phyloP scores from a whole-genome alignment of 2,888 invertebrate genomes.

The Neoaliturus tenellus region DNA sequence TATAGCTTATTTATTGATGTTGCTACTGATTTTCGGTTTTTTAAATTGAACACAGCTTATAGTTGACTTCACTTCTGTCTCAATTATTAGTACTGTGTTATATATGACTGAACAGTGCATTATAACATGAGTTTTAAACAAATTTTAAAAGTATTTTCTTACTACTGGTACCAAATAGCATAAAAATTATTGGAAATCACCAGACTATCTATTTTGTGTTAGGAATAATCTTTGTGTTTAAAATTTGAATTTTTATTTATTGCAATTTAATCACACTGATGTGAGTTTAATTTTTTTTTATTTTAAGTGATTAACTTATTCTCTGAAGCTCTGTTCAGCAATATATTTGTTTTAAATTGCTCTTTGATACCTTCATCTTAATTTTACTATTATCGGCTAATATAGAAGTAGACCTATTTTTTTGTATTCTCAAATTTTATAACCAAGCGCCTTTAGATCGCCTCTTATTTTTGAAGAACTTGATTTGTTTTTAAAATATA shows the following conservation, averaged over 20 bases:
- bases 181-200: neutral
- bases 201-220: neutral
- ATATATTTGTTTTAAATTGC: too few relatives aligned
- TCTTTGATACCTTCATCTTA: too few relatives aligned
- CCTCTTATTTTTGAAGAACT: too few relatives aligned
- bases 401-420: too few relatives aligned
- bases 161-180: neutral
- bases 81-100: neutral
- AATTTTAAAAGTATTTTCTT: too few relatives aligned
- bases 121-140: too few relatives aligned
- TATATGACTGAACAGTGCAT: neutral
- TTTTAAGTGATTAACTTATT: too few relatives aligned
- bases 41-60: constrained; percentile 17
- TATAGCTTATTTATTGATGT: constrained; percentile 52
- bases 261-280: neutral
- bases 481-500: too few relatives aligned
- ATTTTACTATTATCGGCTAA: too few relatives aligned
- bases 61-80: neutral
- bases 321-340: constrained; percentile 17
- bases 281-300: neutral
- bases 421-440: too few relatives aligned
- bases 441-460: too few relatives aligned
- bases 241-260: neutral
- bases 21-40: constrained; percentile 12
- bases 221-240: neutral